Percentiles rank a stretch among this genome's conserved stretches.
Evolutionary conservation across 37 sponge, comb jelly and placozoan genomes (phyloP).

Genomic region (Axinella damicornis): DNA sequence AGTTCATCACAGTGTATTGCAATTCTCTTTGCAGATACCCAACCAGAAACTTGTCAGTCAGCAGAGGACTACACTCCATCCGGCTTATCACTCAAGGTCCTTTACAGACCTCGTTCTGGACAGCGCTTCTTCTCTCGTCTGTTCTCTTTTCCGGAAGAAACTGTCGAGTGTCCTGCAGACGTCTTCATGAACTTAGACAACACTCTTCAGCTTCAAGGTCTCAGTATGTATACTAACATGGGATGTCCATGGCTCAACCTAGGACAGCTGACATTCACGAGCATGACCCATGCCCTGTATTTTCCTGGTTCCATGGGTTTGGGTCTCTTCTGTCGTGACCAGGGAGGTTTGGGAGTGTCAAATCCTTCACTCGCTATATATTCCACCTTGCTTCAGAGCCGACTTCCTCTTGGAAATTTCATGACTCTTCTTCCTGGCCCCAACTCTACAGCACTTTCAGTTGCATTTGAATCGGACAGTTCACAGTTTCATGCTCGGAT

Average conservation of each 20-base stretch:
- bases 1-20: no score
- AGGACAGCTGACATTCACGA: background rate
- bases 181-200: conserved; percentile 20
- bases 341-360: background rate
- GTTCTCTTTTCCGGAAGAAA: conserved; percentile 13
- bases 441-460: conserved; percentile 8
- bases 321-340: background rate
- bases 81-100: background rate
- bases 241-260: conserved; percentile 7
- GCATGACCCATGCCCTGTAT: conserved; percentile 11
- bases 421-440: background rate
- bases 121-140: conserved; percentile 26
- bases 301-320: background rate
- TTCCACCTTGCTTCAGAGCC: background rate
- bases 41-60: background rate
- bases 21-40: no score
- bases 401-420: conserved; percentile 15
- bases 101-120: background rate
- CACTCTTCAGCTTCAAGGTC: background rate
- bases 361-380: background rate
- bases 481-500: background rate
- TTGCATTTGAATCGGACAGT: background rate
- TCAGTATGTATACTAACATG: background rate
- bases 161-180: conserved; percentile 13
- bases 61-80: background rate